phyloP scores from a whole-genome alignment of 2,888 invertebrate species.

The Pachliopta kotzebuea region DNA sequence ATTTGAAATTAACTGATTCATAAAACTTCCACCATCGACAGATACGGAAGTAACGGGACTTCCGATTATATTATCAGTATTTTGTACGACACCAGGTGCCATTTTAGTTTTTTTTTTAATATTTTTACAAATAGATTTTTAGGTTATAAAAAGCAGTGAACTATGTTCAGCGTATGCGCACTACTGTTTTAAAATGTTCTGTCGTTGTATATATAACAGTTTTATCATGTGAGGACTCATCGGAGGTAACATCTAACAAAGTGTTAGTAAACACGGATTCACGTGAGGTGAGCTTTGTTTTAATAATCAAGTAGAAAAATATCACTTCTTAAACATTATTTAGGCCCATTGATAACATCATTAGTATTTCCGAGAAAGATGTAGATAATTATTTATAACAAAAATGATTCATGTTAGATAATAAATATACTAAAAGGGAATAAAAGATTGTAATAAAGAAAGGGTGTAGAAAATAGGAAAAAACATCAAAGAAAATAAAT shows the following conservation, averaged over 20 bases:
- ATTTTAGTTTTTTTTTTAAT: conserved; percentile 40
- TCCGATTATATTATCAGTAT: conserved; percentile 51
- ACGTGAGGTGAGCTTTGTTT: conserved; percentile 16
- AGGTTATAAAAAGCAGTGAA: conserved; percentile 39
- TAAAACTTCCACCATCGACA: conserved; percentile 39
- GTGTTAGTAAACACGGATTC: conserved; percentile 46
- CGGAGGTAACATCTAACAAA: conserved; percentile 37
- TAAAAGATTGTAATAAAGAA: no score
- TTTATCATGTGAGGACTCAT: conserved; percentile 51
- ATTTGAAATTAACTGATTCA: conserved; percentile 41
- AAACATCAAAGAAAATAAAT: no score
- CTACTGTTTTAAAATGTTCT: conserved; percentile 50
- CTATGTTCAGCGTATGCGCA: conserved; percentile 52
- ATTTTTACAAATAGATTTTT: conserved; percentile 29
- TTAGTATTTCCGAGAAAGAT: no score
- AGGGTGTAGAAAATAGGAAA: no score
- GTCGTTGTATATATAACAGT: conserved; percentile 64
- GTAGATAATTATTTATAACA: no score
- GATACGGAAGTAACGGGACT: conserved; percentile 43
- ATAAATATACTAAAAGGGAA: no score
- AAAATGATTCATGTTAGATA: no score
- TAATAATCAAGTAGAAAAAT: neutral
- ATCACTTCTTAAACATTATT: neutral
- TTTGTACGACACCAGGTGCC: conserved; percentile 65
- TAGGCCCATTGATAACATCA: neutral